phyloP scores from a whole-genome alignment of 2,113 vertebrate species.

The Xenopus borealis region DNA sequence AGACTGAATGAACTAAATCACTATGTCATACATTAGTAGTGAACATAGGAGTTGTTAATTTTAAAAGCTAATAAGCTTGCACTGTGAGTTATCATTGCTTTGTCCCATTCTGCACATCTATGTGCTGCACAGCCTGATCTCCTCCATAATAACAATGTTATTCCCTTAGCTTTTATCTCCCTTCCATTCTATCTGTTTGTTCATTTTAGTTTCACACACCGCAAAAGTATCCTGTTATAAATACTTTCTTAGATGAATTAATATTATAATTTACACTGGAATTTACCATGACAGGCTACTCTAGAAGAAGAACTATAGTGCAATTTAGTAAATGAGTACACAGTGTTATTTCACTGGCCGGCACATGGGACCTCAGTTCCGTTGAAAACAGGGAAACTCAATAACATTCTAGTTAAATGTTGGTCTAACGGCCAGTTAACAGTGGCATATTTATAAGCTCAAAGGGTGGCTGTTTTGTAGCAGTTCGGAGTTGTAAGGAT shows the following conservation, averaged over 20 bases:
- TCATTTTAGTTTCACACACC: too few species aligned
- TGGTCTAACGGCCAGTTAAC: not conserved
- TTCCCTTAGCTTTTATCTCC: not conserved
- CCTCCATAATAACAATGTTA: not conserved
- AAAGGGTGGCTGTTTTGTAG: not conserved
- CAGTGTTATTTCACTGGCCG: not conserved
- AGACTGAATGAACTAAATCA: too few species aligned
- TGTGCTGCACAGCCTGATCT: not conserved
- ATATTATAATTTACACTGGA: not conserved
- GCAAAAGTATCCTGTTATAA: too few species aligned
- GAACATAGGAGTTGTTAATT: too few species aligned
- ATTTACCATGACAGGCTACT: not conserved
- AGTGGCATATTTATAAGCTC: not conserved
- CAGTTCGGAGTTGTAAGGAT: conserved; percentile 11
- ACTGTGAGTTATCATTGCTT: too few species aligned
- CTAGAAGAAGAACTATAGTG: not conserved
- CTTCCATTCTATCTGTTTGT: not conserved
- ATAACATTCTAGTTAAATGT: not conserved
- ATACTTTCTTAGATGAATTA: not conserved
- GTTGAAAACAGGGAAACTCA: not conserved
- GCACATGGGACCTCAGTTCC: not conserved
- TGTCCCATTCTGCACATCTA: not conserved
- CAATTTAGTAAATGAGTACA: not conserved
- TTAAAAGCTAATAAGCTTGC: too few species aligned
- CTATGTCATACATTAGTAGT: too few species aligned